Evolutionary conservation across 2,113 vertebrate genomes (phyloP).

Genomic region (Pyxicephalus adspersus): DNA sequence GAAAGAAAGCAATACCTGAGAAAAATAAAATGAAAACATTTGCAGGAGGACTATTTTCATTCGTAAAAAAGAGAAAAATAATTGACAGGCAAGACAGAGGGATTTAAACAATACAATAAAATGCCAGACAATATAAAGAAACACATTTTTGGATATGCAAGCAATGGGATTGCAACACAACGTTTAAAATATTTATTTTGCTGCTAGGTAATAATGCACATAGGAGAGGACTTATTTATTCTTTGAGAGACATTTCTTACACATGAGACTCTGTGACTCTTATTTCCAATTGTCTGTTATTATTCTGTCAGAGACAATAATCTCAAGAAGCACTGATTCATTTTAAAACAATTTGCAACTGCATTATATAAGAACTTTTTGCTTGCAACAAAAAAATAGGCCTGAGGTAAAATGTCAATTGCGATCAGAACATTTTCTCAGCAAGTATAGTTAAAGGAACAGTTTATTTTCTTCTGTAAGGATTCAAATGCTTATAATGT

Average conservation of each 20-base stretch:
- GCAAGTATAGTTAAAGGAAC: conserved; percentile 25
- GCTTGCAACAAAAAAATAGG: conserved; percentile 42
- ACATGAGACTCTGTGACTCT: conserved; percentile 47
- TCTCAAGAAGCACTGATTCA: conserved; percentile 58
- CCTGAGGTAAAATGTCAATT: conserved; percentile 48
- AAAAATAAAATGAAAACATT: conserved; percentile 54
- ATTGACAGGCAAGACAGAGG: conserved; percentile 40
- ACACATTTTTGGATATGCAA: conserved; percentile 39
- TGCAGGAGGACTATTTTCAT: conserved; percentile 45
- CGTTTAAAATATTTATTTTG: conserved; percentile 64
- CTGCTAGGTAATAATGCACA: conserved; percentile 54
- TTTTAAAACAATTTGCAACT: conserved; percentile 54
- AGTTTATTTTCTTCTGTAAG: conserved; percentile 15
- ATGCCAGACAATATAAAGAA: conserved; percentile 47
- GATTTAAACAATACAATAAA: conserved; percentile 59
- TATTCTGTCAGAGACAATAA: conserved; percentile 62
- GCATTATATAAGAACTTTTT: conserved; percentile 44
- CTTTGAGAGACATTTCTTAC: conserved; percentile 54
- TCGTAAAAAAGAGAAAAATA: conserved; percentile 49
- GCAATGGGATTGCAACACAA: conserved; percentile 51
- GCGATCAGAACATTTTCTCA: conserved; percentile 39
- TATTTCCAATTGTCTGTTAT: conserved; percentile 60
- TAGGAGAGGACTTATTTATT: conserved; percentile 59
- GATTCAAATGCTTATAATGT: not conserved
- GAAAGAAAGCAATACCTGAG: conserved; percentile 49